A percentile compares a stretch with the other conserved stretches of the same genome.
These are phyloP conservation scores for Calliphora vomitoria DNA, from an alignment of 2,888 invertebrate genomes.

Conservation along the genomic window DNA sequence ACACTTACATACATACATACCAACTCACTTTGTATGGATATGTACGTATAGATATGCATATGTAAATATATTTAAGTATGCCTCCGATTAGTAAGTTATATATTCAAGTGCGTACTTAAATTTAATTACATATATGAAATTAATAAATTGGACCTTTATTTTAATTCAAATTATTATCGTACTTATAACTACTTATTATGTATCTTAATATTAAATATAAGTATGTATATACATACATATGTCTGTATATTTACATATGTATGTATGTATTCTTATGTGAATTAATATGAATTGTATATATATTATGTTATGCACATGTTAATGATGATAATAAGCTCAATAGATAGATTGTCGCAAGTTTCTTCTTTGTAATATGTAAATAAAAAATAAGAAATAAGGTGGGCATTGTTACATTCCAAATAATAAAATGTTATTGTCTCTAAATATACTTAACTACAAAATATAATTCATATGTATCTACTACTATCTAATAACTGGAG, in stretches of 20 bases:
- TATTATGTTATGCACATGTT: not conserved
- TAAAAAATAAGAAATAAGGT: conserved; percentile 26
- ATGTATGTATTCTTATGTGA: not conserved
- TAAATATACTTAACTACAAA: conserved; percentile 2
- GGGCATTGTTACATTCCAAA: conserved; percentile 26
- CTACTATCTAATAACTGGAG: too few relatives aligned
- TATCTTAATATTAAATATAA: not conserved
- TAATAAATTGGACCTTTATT: conserved; percentile 57
- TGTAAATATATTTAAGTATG: not conserved
- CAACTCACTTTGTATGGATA: not conserved
- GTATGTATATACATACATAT: not conserved
- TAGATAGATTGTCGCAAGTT: conserved; percentile 58
- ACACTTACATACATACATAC: not conserved
- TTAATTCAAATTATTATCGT: not conserved
- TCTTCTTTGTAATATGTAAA: not conserved
- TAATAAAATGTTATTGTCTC: not conserved
- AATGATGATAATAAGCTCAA: conserved; percentile 45
- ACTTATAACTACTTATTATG: not conserved
- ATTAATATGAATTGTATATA: not conserved
- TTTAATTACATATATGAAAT: not conserved
- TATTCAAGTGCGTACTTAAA: not conserved
- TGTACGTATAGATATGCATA: not conserved
- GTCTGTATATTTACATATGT: too few relatives aligned
- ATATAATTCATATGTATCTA: not conserved
- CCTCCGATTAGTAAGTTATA: not conserved